These are phyloP conservation scores for Megaustenia siamemsis DNA, from an alignment of 2,888 invertebrate genomes.

Conservation along the genomic window DNA sequence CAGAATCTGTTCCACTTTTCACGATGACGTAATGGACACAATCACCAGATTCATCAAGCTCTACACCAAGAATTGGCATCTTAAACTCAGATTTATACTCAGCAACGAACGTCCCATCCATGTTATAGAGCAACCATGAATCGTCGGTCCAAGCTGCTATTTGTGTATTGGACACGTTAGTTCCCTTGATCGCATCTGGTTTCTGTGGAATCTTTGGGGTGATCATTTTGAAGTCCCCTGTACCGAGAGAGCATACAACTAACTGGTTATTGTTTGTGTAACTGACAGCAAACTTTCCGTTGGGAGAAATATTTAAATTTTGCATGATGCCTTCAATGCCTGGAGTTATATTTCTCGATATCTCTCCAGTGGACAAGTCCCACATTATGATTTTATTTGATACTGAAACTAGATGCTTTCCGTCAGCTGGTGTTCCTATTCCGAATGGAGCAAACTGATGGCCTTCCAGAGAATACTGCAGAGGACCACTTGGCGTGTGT, in stretches of 20 bases:
- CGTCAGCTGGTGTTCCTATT: slow-evolving; percentile 77
- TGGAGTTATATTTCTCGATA: slow-evolving; percentile 92
- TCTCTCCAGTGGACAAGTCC: slow-evolving; percentile 96
- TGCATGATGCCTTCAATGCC: slow-evolving; percentile 95
- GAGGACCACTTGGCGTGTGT: slow-evolving; percentile 98
- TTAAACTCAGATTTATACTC: slow-evolving; percentile 67
- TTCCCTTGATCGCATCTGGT: slow-evolving; percentile 73
- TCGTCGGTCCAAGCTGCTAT: slow-evolving; percentile 73
- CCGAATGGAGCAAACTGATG: slow-evolving; percentile 92
- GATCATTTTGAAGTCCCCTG: slow-evolving; percentile 93
- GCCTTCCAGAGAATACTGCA: slow-evolving; percentile 98
- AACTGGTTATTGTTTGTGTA: slow-evolving; percentile 97
- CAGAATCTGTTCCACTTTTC: slow-evolving; percentile 72
- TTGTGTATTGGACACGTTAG: slow-evolving; percentile 73
- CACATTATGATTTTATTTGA: slow-evolving; percentile 98
- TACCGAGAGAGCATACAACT: slow-evolving; percentile 93
- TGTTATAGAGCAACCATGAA: slow-evolving; percentile 73
- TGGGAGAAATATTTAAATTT: slow-evolving; percentile 92
- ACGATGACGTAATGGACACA: slow-evolving; percentile 67
- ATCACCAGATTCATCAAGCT: slow-evolving; percentile 61
- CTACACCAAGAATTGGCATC: slow-evolving; percentile 69
- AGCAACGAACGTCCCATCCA: slow-evolving; percentile 68
- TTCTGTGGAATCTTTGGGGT: slow-evolving; percentile 89
- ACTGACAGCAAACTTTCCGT: slow-evolving; percentile 97
- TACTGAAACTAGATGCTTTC: slow-evolving; percentile 91